A percentile compares a stretch with the other conserved stretches of the same genome.
Evolutionary conservation across 37 sponge, comb jelly and placozoan species (phyloP).

Genomic region (Aplysina aerophoba): DNA sequence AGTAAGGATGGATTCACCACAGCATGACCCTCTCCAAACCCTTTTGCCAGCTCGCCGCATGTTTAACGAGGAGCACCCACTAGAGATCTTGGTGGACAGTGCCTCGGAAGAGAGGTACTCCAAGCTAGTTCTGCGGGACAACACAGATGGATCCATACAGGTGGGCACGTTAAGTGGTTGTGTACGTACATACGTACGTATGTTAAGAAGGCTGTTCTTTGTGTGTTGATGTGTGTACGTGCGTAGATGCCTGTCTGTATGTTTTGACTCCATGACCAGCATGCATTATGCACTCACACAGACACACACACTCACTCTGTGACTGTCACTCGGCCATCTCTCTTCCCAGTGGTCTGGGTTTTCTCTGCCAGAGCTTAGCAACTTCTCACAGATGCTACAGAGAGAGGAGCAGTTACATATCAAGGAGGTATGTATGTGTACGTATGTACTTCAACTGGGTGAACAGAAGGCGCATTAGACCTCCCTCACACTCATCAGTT

Average conservation of each 20-base stretch:
- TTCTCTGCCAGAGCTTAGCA: constrained; percentile 61
- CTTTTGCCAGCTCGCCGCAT: constrained; percentile 56
- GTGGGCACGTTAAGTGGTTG: background rate
- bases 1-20: too few species aligned
- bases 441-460: background rate
- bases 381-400: constrained; percentile 65
- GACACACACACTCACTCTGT: background rate
- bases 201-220: too few species aligned
- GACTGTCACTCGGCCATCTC: background rate
- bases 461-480: too few species aligned
- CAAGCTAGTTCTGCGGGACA: constrained; percentile 72
- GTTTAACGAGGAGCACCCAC: constrained; percentile 66
- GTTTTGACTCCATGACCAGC: too few species aligned
- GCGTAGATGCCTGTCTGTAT: too few species aligned
- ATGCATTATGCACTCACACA: too few species aligned
- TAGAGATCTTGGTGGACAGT: constrained; percentile 61
- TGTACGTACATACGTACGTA: too few species aligned
- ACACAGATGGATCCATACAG: constrained; percentile 63
- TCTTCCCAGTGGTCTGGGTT: constrained; percentile 73
- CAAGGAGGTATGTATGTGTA: constrained; percentile 41
- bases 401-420: constrained; percentile 67
- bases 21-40: too few species aligned
- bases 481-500: too few species aligned
- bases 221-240: too few species aligned
- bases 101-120: constrained; percentile 49